phyloP scores from a whole-genome alignment of 2,113 vertebrate genomes.

The Tyrannus savana region DNA sequence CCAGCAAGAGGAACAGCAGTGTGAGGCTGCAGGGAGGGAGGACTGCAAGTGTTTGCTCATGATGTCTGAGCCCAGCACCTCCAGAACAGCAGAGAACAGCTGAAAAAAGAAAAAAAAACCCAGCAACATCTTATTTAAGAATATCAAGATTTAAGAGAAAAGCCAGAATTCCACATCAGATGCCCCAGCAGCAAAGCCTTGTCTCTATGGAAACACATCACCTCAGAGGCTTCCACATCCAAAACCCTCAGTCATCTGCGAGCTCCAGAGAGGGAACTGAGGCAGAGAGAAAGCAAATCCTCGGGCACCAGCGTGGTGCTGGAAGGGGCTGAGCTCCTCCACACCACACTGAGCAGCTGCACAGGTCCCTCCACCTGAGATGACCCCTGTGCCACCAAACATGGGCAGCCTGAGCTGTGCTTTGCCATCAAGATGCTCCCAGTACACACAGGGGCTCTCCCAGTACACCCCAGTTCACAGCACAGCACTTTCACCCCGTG shows the following conservation, averaged over 20 bases:
- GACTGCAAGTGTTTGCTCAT: neutral
- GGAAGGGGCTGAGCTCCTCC: neutral
- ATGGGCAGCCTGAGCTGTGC: accelerated
- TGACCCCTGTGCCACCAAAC: accelerated
- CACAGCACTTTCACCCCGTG: accelerated
- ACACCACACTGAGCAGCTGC: accelerated
- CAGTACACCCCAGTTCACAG: neutral
- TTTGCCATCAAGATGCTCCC: neutral
- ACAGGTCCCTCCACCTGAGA: accelerated
- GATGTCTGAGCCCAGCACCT: neutral
- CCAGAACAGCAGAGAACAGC: neutral
- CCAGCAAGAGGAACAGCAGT: neutral
- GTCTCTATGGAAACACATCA: slow-evolving; percentile 58
- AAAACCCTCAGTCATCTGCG: neutral
- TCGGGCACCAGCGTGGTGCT: neutral
- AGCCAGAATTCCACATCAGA: slow-evolving; percentile 34
- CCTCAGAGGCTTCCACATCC: neutral
- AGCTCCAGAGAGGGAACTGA: neutral
- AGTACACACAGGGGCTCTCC: neutral
- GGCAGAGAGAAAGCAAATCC: neutral
- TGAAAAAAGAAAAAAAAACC: neutral
- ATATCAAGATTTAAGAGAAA: slow-evolving; percentile 17
- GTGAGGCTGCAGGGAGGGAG: neutral
- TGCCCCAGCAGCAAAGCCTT: slow-evolving; percentile 20
- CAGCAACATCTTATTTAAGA: neutral